Conservation (phyloP, 2,888 invertebrate genomes). For the Eilema griseolum region DNA sequence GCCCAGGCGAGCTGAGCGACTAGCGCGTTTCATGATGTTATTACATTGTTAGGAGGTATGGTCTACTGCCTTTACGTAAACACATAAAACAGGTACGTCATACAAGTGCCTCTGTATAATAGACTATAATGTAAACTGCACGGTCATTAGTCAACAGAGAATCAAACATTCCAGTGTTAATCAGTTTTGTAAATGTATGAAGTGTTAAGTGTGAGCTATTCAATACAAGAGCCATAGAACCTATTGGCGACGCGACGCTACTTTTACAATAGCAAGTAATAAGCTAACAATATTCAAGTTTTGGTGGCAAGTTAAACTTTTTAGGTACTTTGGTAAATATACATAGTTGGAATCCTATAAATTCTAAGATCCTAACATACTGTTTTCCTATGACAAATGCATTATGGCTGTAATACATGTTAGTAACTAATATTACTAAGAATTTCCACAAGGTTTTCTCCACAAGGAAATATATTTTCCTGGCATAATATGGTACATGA, state of each 20-base stretch:
- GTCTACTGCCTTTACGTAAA: conserved; percentile 55
- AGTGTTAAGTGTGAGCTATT: conserved; percentile 59
- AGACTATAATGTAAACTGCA: conserved; percentile 60
- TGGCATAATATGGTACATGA: neutral
- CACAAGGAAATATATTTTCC: neutral
- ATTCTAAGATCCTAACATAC: too few relatives aligned
- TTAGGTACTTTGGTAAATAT: conserved; percentile 39
- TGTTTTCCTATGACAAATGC: too few relatives aligned
- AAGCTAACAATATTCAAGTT: conserved; percentile 72
- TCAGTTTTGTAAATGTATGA: conserved; percentile 59
- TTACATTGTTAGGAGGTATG: conserved; percentile 40
- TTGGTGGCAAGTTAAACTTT: conserved; percentile 35
- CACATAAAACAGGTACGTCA: conserved; percentile 47
- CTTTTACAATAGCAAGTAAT: conserved; percentile 67
- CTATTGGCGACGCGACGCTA: conserved; percentile 49
- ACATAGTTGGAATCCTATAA: neutral
- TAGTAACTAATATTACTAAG: neutral
- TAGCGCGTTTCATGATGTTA: conserved; percentile 34
- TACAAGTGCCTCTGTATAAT: conserved; percentile 57
- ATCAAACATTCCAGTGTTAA: conserved; percentile 62
- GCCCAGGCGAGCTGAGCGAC: conserved; percentile 50
- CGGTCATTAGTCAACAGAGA: conserved; percentile 61
- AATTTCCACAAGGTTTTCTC: neutral
- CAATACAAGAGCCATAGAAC: conserved; percentile 53
- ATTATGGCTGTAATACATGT: neutral